Evolutionary conservation across 2,888 invertebrate species (phyloP).

Genomic region (Dryococelus australis): DNA sequence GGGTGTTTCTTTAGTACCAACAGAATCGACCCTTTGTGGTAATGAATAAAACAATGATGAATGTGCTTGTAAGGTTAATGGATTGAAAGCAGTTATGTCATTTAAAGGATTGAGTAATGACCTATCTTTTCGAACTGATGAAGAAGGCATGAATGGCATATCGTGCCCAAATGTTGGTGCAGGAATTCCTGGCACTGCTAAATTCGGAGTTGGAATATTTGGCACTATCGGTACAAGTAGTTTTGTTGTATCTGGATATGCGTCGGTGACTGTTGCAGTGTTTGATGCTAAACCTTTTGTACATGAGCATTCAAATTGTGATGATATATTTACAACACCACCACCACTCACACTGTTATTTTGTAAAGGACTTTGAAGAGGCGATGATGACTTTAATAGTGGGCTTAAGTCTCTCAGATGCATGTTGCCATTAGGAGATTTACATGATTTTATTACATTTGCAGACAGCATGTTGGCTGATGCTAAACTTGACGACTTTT

Average conservation of each 20-base stretch:
- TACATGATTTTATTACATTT: neutral
- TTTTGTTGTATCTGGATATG: conserved; percentile 63
- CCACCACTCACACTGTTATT: conserved; percentile 33
- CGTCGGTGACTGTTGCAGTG: conserved; percentile 41
- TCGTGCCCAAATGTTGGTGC: conserved; percentile 55
- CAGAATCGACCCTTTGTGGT: conserved; percentile 17
- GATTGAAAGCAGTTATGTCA: conserved; percentile 74
- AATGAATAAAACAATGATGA: conserved; percentile 31
- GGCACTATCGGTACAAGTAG: conserved; percentile 64
- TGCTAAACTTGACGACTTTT: conserved; percentile 30
- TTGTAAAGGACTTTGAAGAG: conserved; percentile 30
- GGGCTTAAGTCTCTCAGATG: conserved; percentile 33
- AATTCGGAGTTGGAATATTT: conserved; percentile 63
- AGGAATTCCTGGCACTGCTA: conserved; percentile 59
- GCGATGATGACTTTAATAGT: conserved; percentile 28
- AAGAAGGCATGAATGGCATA: conserved; percentile 50
- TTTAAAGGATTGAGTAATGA: conserved; percentile 66
- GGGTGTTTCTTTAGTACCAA: neutral
- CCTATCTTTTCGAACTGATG: conserved; percentile 52
- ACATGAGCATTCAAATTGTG: conserved; percentile 22
- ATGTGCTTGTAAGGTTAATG: conserved; percentile 64
- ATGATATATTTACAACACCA: conserved; percentile 28
- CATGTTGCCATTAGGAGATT: neutral
- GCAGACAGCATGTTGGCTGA: neutral
- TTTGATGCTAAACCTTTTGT: conserved; percentile 51